phyloP scores from a whole-genome alignment of 2,113 vertebrate species.

The Alligator sinensis region DNA sequence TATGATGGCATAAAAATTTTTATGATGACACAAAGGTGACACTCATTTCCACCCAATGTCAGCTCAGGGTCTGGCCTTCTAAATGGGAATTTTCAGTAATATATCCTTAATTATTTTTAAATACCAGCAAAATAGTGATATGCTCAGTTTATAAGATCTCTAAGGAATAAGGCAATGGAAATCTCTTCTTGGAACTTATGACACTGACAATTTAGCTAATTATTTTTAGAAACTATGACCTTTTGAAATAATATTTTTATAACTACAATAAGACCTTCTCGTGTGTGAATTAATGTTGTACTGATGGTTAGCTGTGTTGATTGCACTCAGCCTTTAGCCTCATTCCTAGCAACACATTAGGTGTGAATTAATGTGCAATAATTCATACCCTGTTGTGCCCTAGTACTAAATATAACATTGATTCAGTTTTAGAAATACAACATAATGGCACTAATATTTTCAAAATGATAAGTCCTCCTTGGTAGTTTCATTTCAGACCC shows the following conservation, averaged over 20 bases:
- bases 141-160: slow-evolving; percentile 1
- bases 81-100: not conserved
- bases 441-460: slow-evolving; percentile 78
- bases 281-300: slow-evolving; percentile 76
- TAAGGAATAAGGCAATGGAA: not conserved
- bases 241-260: slow-evolving; percentile 76
- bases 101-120: not conserved
- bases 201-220: slow-evolving; percentile 64
- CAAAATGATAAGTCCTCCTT: slow-evolving; percentile 67
- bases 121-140: not conserved
- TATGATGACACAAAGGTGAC: no score
- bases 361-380: slow-evolving; percentile 81
- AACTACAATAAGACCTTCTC: slow-evolving; percentile 72
- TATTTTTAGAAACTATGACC: slow-evolving; percentile 74
- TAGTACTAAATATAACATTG: slow-evolving; percentile 80
- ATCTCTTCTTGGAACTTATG: slow-evolving; percentile 37
- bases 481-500: slow-evolving; percentile 72
- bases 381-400: slow-evolving; percentile 79
- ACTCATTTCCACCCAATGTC: not conserved
- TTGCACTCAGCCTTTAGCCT: slow-evolving; percentile 77
- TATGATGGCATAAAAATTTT: no score
- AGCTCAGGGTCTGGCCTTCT: not conserved
- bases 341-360: slow-evolving; percentile 75
- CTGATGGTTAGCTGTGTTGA: slow-evolving; percentile 75
- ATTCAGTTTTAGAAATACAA: slow-evolving; percentile 78